These are phyloP conservation scores for Syritta pipiens DNA, from an alignment of 2,888 invertebrate genomes.

Conservation along the genomic window DNA sequence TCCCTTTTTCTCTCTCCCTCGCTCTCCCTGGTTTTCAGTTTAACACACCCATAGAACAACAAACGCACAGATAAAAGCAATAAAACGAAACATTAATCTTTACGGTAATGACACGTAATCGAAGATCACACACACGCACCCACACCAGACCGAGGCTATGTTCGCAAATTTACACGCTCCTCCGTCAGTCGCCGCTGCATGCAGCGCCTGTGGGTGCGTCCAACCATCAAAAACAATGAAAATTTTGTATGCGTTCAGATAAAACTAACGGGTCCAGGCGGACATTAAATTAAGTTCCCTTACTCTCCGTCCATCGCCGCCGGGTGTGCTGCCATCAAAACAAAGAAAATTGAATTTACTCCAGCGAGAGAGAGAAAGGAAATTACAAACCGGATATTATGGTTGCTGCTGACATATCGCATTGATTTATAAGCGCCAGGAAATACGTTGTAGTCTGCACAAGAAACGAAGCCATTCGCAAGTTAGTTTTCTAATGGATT, in stretches of 20 bases:
- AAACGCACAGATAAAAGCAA: conserved; percentile 19
- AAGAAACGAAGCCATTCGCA: conserved; percentile 5
- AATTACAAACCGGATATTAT: conserved; percentile 37
- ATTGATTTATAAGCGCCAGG: conserved; percentile 51
- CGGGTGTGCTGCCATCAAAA: neutral
- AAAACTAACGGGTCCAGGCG: neutral
- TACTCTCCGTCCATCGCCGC: no score
- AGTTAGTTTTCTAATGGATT: conserved; percentile 38
- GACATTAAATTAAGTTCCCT: neutral
- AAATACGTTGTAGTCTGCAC: neutral
- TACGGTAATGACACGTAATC: conserved; percentile 14
- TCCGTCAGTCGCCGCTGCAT: neutral
- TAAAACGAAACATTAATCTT: conserved; percentile 36
- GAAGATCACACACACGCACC: no score
- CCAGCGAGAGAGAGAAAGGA: conserved; percentile 7
- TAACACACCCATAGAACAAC: no score
- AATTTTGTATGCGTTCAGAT: conserved; percentile 14
- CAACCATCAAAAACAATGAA: neutral
- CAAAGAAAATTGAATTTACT: conserved; percentile 20
- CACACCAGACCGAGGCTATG: neutral
- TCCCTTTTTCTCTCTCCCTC: no score
- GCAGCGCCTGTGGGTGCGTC: conserved; percentile 30
- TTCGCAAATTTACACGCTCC: neutral
- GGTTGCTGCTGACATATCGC: conserved; percentile 41
- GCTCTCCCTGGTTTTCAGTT: no score